phyloP scores from a whole-genome alignment of 2,888 invertebrate species.

The Enchytraeus crypticus region DNA sequence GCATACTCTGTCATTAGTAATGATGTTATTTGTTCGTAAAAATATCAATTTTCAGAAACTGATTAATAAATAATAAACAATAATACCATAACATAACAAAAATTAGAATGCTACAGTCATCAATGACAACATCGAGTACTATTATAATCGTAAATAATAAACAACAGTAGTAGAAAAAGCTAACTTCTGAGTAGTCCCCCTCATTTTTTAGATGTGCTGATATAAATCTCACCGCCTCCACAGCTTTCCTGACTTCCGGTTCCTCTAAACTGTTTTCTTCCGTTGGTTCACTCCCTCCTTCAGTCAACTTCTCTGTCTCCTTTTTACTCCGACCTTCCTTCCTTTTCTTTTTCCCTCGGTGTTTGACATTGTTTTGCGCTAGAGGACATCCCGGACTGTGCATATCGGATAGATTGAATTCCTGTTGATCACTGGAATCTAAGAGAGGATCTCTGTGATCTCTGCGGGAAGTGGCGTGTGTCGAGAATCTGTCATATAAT shows the following conservation, averaged over 20 bases:
- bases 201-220: slow-evolving; percentile 94
- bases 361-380: too few species aligned
- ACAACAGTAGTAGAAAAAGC: too few species aligned
- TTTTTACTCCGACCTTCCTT: background rate
- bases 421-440: slow-evolving; percentile 9
- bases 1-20: too few species aligned
- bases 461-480: too few species aligned
- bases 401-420: slow-evolving; percentile 52
- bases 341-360: slow-evolving; percentile 6
- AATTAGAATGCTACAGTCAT: too few species aligned
- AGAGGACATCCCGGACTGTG: slow-evolving; percentile 91
- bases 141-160: background rate
- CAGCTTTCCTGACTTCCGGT: slow-evolving; percentile 60
- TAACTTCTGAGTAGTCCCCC: slow-evolving; percentile 97
- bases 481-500: too few species aligned
- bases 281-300: slow-evolving; percentile 50
- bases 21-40: too few species aligned
- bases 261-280: too few species aligned
- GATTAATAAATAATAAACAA: background rate
- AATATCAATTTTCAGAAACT: too few species aligned
- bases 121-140: too few species aligned
- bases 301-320: too few species aligned
- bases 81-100: background rate
- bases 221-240: slow-evolving; percentile 97
- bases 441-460: too few species aligned